Percentiles rank a stretch among this genome's conserved stretches.
These are phyloP conservation scores for Sesia apiformis DNA, from an alignment of 2,888 invertebrate genomes.

Conservation along the genomic window DNA sequence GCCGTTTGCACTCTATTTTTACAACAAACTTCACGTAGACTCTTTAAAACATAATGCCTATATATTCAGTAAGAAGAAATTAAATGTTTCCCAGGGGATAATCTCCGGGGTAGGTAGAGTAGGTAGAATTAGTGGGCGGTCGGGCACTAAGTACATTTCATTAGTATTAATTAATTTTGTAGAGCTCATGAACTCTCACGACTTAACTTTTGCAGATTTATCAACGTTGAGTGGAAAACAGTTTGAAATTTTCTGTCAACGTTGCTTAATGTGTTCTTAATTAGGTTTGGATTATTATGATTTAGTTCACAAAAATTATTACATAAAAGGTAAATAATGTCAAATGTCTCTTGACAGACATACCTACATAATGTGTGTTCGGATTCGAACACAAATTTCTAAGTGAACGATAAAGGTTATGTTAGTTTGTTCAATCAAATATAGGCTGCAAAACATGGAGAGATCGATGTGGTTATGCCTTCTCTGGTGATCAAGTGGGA, in stretches of 20 bases:
- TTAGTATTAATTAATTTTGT: conserved; percentile 42
- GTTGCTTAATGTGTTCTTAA: background rate
- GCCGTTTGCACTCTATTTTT: conserved; percentile 17
- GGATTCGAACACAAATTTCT: too few relatives aligned
- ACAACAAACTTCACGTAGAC: conserved; percentile 16
- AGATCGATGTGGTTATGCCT: too few relatives aligned
- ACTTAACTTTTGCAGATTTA: conserved; percentile 3
- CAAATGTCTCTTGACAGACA: too few relatives aligned
- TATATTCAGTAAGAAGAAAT: conserved; percentile 34
- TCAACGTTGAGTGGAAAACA: background rate
- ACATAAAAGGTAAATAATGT: too few relatives aligned
- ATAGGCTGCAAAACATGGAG: too few relatives aligned
- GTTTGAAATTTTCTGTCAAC: background rate
- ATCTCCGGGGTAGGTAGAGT: conserved; percentile 14
- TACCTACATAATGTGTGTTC: too few relatives aligned
- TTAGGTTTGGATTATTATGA: too few relatives aligned
- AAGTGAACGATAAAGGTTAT: too few relatives aligned
- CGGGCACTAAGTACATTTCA: conserved; percentile 28
- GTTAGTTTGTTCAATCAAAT: too few relatives aligned
- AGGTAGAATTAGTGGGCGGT: conserved; percentile 1
- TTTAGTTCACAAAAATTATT: too few relatives aligned
- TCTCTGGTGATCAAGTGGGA: too few relatives aligned
- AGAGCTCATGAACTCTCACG: conserved; percentile 20
- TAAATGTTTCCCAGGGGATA: conserved; percentile 29
- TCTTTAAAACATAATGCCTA: conserved; percentile 3